These are phyloP conservation scores for Gyps fulvus DNA, from an alignment of 2,113 vertebrate species.

Conservation along the genomic window DNA sequence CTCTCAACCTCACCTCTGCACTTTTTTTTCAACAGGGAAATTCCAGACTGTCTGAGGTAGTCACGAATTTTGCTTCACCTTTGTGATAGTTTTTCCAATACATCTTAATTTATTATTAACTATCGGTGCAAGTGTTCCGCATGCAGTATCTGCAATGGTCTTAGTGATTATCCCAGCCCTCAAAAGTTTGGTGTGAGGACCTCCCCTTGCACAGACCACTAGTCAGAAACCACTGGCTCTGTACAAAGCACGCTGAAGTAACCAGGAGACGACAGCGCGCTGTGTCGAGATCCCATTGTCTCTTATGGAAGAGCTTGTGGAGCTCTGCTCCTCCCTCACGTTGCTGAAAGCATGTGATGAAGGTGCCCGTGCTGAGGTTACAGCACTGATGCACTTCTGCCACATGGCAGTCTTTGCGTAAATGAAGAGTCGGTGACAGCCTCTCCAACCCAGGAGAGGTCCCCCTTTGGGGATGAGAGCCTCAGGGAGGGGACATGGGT, in stretches of 20 bases:
- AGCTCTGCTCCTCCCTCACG: not conserved
- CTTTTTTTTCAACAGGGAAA: not conserved
- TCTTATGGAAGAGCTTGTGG: not conserved
- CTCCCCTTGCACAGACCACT: not conserved
- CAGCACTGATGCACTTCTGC: not conserved
- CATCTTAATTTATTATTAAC: not conserved
- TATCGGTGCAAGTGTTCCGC: not conserved
- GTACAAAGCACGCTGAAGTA: not conserved
- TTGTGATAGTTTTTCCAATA: not conserved
- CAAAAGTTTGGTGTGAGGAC: not conserved
- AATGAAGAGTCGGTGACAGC: not conserved
- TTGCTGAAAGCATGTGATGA: not conserved
- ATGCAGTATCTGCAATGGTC: not conserved
- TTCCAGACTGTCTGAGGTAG: not conserved
- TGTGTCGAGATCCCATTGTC: fast-evolving
- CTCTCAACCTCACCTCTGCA: not conserved
- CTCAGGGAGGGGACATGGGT: not conserved
- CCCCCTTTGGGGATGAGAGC: too few species aligned
- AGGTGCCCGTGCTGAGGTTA: not conserved
- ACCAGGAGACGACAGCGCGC: not conserved
- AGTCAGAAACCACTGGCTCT: not conserved
- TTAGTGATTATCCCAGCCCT: not conserved
- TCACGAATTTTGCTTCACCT: not conserved
- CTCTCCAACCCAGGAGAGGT: too few species aligned
- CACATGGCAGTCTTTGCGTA: fast-evolving